These are phyloP conservation scores for Eurystomus gularis DNA, from an alignment of 2,113 vertebrate genomes.

Conservation along the genomic window DNA sequence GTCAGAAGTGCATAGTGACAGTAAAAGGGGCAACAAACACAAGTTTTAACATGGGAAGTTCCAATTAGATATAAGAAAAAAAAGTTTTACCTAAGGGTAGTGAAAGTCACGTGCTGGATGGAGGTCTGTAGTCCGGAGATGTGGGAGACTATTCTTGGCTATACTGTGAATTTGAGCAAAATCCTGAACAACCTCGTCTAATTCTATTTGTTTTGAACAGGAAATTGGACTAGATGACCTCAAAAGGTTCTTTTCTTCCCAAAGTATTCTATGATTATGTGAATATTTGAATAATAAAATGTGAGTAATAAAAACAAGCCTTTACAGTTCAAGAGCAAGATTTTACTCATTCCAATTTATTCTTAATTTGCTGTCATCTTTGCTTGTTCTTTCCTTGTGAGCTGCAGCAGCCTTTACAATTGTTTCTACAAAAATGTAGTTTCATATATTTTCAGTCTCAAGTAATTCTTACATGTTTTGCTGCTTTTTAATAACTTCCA, in stretches of 20 bases:
- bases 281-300: background rate
- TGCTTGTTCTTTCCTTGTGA: background rate
- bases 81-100: background rate
- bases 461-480: background rate
- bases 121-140: background rate
- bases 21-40: background rate
- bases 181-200: background rate
- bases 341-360: background rate
- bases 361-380: background rate
- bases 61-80: background rate
- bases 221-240: background rate
- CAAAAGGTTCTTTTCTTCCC: background rate
- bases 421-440: too few species aligned
- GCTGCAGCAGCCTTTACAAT: background rate
- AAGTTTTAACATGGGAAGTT: background rate
- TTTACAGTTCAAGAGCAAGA: background rate
- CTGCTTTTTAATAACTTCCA: background rate
- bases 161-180: background rate
- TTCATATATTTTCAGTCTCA: background rate
- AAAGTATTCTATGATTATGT: background rate
- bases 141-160: background rate
- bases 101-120: background rate
- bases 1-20: background rate
- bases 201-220: background rate
- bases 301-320: background rate